Evolutionary conservation across 2,797 vertebrate genomes (phyloP).

Genomic region (Oreochromis grahami): DNA sequence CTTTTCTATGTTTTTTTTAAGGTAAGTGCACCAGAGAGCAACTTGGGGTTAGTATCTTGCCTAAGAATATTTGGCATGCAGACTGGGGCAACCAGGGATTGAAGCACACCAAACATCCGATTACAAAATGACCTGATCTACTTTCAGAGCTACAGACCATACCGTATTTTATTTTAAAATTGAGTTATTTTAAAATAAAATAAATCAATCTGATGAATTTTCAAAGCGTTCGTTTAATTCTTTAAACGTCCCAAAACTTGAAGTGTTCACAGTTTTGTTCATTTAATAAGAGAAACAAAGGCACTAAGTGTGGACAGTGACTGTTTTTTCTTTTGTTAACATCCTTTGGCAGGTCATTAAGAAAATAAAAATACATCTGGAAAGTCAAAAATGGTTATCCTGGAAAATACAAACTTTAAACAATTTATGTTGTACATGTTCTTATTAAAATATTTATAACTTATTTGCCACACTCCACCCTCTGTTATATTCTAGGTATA

Average conservation of each 20-base stretch:
- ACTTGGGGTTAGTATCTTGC: background rate
- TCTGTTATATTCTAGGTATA: background rate
- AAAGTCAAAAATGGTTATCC: background rate
- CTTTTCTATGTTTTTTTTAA: background rate
- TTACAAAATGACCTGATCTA: background rate
- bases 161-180: background rate
- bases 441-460: background rate
- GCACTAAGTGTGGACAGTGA: background rate
- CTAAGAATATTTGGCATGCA: background rate
- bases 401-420: background rate
- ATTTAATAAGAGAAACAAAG: background rate
- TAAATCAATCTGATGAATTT: background rate
- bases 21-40: background rate
- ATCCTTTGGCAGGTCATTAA: background rate
- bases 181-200: background rate
- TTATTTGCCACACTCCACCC: background rate
- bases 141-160: background rate
- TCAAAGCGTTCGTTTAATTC: background rate
- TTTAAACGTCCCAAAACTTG: background rate
- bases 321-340: background rate
- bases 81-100: background rate
- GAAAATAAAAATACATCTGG: background rate
- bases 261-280: background rate
- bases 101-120: background rate
- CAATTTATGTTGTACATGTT: background rate